Evolutionary conservation across 2,113 vertebrate genomes (phyloP).

Genomic region (Talpa occidentalis): DNA sequence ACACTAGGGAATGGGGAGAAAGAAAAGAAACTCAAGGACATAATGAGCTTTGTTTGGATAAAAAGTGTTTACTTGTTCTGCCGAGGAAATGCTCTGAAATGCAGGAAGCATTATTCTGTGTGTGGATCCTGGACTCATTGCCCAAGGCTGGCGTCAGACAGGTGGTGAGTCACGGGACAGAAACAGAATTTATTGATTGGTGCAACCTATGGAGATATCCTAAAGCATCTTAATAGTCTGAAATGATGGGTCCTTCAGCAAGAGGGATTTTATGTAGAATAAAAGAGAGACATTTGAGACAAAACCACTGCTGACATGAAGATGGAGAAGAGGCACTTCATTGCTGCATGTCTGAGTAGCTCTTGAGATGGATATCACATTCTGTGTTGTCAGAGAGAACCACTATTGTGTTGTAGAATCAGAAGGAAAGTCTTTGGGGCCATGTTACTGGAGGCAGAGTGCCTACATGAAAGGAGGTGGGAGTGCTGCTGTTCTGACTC

Average conservation of each 20-base stretch:
- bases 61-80: not conserved
- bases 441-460: fast-evolving
- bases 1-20: not conserved
- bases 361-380: fast-evolving
- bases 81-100: not conserved
- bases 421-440: not conserved
- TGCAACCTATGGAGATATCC: not conserved
- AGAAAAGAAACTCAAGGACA: not conserved
- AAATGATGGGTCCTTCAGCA: not conserved
- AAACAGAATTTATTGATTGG: not conserved
- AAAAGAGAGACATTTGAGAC: not conserved
- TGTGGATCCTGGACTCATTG: not conserved
- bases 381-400: fast-evolving
- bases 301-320: fast-evolving
- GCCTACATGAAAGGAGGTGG: not conserved
- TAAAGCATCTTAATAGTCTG: not conserved
- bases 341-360: fast-evolving
- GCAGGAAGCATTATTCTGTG: fast-evolving
- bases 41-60: not conserved
- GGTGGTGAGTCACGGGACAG: not conserved
- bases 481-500: not conserved
- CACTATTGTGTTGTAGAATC: fast-evolving
- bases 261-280: not conserved
- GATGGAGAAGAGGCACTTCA: not conserved
- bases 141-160: fast-evolving